Percentiles rank a stretch among this genome's conserved stretches.
These are phyloP conservation scores for Acrobasis suavella DNA, from an alignment of 2,888 invertebrate genomes.

Conservation along the genomic window DNA sequence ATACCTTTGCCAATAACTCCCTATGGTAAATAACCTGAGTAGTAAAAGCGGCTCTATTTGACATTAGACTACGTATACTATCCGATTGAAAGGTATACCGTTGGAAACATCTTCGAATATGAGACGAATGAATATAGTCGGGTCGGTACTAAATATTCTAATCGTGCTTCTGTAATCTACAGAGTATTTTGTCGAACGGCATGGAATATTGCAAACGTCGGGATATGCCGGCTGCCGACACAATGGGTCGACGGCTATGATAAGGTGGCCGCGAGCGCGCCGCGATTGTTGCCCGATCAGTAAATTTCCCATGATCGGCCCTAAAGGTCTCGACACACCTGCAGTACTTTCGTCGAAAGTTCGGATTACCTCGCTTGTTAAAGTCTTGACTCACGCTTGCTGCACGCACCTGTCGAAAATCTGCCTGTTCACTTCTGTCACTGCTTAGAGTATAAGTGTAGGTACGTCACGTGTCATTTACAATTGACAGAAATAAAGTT, in stretches of 20 bases:
- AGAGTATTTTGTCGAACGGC: slow-evolving; percentile 59
- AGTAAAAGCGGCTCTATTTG: slow-evolving; percentile 8
- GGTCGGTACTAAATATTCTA: slow-evolving; percentile 56
- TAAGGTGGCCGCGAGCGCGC: slow-evolving; percentile 47
- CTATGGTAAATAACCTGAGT: not conserved
- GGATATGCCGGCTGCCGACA: slow-evolving; percentile 52
- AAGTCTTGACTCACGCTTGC: no score
- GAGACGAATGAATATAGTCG: slow-evolving; percentile 24
- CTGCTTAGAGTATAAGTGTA: no score
- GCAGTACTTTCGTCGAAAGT: no score
- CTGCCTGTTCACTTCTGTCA: no score
- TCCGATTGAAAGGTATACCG: slow-evolving; percentile 30
- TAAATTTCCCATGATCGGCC: slow-evolving; percentile 70
- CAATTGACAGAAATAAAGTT: no score
- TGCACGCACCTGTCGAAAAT: no score
- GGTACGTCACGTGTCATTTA: no score
- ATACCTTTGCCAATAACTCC: no score
- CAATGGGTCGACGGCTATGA: slow-evolving; percentile 58
- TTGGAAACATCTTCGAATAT: slow-evolving; percentile 24
- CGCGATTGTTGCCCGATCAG: slow-evolving; percentile 59
- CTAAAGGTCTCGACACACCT: no score
- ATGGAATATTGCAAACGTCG: slow-evolving; percentile 67
- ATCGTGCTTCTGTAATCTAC: slow-evolving; percentile 63
- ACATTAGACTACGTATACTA: slow-evolving; percentile 9
- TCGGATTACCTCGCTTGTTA: no score